Evolutionary conservation across 2,888 invertebrate genomes (phyloP).

Genomic region (Amaurobius ferox): DNA sequence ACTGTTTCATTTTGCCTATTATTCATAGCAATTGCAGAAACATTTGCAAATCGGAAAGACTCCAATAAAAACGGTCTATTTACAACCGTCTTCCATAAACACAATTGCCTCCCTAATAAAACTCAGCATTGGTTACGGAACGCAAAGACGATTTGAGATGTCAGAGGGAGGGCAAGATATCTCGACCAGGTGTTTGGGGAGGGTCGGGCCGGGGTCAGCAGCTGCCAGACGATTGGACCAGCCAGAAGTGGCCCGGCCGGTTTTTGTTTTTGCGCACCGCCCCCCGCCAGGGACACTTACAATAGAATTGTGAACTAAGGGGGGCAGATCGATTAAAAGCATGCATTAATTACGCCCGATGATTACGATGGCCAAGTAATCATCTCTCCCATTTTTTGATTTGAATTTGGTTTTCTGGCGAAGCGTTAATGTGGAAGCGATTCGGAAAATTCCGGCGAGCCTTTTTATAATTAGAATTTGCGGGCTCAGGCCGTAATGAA

Average conservation of each 20-base stretch:
- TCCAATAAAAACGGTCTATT: no score
- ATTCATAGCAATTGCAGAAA: no score
- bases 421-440: constrained; percentile 55
- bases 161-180: background rate
- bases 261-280: constrained; percentile 16
- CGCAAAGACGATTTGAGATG: background rate
- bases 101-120: no score
- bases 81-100: no score
- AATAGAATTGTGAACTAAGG: background rate
- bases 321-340: constrained; percentile 50
- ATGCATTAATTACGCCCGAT: constrained; percentile 60
- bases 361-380: constrained; percentile 38
- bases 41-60: no score
- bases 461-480: constrained; percentile 42
- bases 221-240: constrained; percentile 15
- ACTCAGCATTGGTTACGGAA: constrained; percentile 1
- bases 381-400: constrained; percentile 38
- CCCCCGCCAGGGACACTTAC: background rate
- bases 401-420: constrained; percentile 61
- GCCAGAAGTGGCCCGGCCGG: background rate
- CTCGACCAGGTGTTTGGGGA: background rate
- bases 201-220: constrained; percentile 14
- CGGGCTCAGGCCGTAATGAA: constrained; percentile 51
- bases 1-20: no score
- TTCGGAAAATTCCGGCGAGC: constrained; percentile 27